Percentiles rank a stretch among this genome's conserved stretches.
These are phyloP conservation scores for Hydrolagus affinis DNA, from an alignment of 2,113 vertebrate species.

Conservation along the genomic window DNA sequence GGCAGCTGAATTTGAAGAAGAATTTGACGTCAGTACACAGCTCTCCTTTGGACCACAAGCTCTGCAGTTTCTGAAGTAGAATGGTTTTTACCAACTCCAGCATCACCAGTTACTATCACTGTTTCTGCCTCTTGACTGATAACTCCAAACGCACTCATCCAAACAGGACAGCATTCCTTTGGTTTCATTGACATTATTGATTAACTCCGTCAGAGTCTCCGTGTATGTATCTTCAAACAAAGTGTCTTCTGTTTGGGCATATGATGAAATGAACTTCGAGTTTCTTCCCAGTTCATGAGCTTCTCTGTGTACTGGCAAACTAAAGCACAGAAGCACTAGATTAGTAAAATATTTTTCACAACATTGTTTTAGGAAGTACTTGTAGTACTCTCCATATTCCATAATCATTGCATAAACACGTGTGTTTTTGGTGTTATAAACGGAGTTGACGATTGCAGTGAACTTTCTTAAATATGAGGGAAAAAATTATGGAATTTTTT, in stretches of 20 bases:
- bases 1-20: constrained; percentile 82
- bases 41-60: constrained; percentile 71
- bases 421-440: too few relatives aligned
- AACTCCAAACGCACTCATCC: constrained; percentile 58
- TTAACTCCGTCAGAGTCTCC: constrained; percentile 69
- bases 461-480: too few relatives aligned
- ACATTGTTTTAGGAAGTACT: background rate
- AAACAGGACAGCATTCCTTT: constrained; percentile 56
- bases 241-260: constrained; percentile 73
- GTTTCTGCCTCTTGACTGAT: constrained; percentile 77
- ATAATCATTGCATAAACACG: too few relatives aligned
- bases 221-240: constrained; percentile 76
- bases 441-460: too few relatives aligned
- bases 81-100: constrained; percentile 86
- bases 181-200: constrained; percentile 67
- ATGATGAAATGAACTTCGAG: constrained; percentile 74
- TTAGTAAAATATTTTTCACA: background rate
- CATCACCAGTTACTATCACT: constrained; percentile 73
- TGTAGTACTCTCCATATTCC: background rate
- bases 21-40: constrained; percentile 62
- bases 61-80: constrained; percentile 82
- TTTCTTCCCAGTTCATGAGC: constrained; percentile 70
- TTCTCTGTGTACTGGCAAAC: constrained; percentile 80
- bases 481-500: too few relatives aligned
- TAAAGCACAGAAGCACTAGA: constrained; percentile 39